These are phyloP conservation scores for Gnathochromis pfefferi DNA, from an alignment of 2,113 vertebrate genomes.

Conservation along the genomic window DNA sequence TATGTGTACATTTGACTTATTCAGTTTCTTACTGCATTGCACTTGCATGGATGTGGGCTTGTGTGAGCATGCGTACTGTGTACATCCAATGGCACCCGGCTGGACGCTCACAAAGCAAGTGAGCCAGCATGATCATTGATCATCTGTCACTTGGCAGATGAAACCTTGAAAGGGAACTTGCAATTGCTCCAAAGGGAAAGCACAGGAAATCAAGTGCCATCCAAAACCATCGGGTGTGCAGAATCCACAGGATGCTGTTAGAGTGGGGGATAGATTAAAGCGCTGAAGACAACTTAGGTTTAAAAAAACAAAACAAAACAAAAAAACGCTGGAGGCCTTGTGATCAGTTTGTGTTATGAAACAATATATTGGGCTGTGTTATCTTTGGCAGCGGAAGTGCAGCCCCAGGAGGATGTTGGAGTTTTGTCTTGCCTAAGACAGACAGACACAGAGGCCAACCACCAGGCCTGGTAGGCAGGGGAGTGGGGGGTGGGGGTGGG, in stretches of 20 bases:
- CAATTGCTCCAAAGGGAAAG: slow-evolving; percentile 22
- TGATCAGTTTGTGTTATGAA: slow-evolving; percentile 29
- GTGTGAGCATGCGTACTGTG: slow-evolving; percentile 6
- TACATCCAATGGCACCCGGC: slow-evolving; percentile 26
- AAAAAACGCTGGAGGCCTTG: background rate
- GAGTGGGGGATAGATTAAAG: background rate
- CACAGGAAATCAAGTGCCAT: slow-evolving; percentile 40
- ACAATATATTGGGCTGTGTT: slow-evolving; percentile 11
- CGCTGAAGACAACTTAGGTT: background rate
- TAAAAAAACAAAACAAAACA: background rate
- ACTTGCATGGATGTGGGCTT: background rate
- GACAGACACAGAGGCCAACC: slow-evolving; percentile 2
- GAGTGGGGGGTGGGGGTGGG: background rate
- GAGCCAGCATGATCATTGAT: slow-evolving; percentile 39
- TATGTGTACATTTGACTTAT: background rate
- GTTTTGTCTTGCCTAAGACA: slow-evolving; percentile 16
- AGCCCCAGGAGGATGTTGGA: background rate
- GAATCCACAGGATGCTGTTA: slow-evolving; percentile 17
- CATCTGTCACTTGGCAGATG: slow-evolving; percentile 49
- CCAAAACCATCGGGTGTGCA: slow-evolving; percentile 28
- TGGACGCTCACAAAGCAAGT: background rate
- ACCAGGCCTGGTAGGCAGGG: background rate
- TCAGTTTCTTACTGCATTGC: background rate
- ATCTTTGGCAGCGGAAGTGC: slow-evolving; percentile 55
- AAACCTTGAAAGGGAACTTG: slow-evolving; percentile 9